phyloP scores from a whole-genome alignment of 2,797 vertebrate genomes.

The Rhabdophis nuchalis region DNA sequence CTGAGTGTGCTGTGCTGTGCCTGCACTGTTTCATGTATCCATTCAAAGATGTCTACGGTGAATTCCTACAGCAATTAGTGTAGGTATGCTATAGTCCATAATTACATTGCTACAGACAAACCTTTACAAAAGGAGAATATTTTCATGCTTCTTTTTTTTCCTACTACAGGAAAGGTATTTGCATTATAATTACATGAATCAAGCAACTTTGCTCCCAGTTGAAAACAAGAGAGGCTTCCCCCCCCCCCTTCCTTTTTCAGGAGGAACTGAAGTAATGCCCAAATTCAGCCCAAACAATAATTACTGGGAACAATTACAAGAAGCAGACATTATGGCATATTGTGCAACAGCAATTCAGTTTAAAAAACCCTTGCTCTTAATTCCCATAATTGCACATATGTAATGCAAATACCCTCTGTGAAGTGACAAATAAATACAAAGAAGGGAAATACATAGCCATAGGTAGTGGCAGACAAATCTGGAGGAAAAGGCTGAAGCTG shows the following conservation, averaged over 20 bases:
- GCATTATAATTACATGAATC: neutral
- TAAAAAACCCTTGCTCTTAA: neutral
- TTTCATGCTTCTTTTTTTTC: neutral
- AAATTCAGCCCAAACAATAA: constrained; percentile 10
- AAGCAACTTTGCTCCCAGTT: neutral
- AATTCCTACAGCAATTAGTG: neutral
- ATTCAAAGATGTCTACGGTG: neutral
- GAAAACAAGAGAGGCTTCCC: constrained; percentile 2
- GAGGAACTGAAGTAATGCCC: constrained; percentile 3
- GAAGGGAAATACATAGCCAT: constrained; percentile 1
- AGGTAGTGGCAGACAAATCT: neutral
- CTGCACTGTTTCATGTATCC: neutral
- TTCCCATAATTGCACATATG: constrained; percentile 7
- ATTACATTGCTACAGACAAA: neutral
- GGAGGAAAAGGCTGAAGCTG: neutral
- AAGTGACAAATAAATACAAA: neutral
- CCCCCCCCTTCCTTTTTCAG: neutral
- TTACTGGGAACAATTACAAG: constrained; percentile 14
- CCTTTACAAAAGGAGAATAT: neutral
- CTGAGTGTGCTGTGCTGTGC: neutral
- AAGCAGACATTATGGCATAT: constrained; percentile 27
- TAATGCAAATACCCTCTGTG: neutral
- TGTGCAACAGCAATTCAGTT: constrained; percentile 7
- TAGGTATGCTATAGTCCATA: neutral
- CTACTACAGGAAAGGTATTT: neutral